These are phyloP conservation scores for Cylindroiulus punctatus DNA, from an alignment of 2,888 invertebrate genomes.

Conservation along the genomic window DNA sequence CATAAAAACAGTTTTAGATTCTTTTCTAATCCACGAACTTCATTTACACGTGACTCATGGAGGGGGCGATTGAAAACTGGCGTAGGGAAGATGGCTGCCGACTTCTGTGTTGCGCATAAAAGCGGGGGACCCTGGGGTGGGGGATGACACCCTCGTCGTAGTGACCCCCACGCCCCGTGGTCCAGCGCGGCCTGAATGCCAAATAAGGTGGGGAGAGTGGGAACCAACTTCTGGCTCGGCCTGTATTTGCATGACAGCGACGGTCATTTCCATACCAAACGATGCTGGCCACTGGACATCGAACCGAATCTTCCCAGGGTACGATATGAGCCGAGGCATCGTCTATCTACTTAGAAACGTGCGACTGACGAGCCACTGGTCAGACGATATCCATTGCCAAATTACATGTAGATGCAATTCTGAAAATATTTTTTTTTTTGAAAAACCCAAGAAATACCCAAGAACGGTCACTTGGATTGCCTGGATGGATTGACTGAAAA, in stretches of 20 bases:
- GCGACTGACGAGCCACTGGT: too few species aligned
- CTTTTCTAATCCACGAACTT: constrained; percentile 51
- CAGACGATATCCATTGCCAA: too few species aligned
- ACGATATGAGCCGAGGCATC: neutral
- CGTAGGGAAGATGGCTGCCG: constrained; percentile 1
- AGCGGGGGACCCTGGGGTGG: neutral
- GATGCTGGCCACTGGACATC: constrained; percentile 13
- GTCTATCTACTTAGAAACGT: too few species aligned
- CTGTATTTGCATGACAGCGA: constrained; percentile 38
- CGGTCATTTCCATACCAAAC: constrained; percentile 21
- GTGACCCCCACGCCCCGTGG: neutral
- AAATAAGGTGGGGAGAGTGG: constrained; percentile 21
- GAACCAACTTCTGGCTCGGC: constrained; percentile 17
- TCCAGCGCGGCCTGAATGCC: neutral
- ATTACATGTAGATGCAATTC: too few species aligned
- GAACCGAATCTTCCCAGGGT: neutral
- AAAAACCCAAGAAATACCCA: too few species aligned
- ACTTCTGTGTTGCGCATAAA: neutral
- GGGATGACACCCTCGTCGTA: constrained; percentile 30
- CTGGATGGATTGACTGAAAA: too few species aligned
- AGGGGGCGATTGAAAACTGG: constrained; percentile 36
- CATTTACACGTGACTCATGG: constrained; percentile 52
- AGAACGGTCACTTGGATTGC: too few species aligned
- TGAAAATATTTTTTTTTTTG: too few species aligned
- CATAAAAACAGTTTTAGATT: constrained; percentile 54